Evolutionary conservation across 2,797 vertebrate genomes (phyloP), one percentile per base, ranked within the genome.

Genomic region (Hydrolagus colliei): DNA sequence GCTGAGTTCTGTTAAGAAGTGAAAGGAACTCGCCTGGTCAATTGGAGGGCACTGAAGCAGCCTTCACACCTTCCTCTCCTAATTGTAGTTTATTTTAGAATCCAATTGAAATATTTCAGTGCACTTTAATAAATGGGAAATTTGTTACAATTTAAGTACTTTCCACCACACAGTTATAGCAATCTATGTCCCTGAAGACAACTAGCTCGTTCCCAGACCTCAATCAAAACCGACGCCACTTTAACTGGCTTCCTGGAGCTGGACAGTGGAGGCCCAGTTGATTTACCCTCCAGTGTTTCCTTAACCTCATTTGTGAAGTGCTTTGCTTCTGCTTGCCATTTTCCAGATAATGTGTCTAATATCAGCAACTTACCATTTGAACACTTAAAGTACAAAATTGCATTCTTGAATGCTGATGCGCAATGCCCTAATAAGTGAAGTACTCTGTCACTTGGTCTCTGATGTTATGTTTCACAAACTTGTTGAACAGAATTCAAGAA

Each of bases 251-350:
- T 41, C 41, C 41, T 18, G 74, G 41, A 52, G 59, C 14, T 76
- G 35, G 32, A 76, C 41, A 75, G 35, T 9, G 8, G 13, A 11
- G 27, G n/a, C 11, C 61, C 22, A 82, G 79, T 27, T 68, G 63
- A 82, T 68, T 80, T 16, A 82, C 79, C 63, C 41, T 68, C 79
- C 68, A 68, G 68, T 82, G 18, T 82, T 63, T 10, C 65, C 9
- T 27, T 18, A 14, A 68, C 68, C 65, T 10, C 79, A 27, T 41
- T 35, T 27, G 32, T 62, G 79, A 20, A 20, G 79, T 67, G 10
- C 65, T 68, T 68, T 68, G 63, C 79, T 22, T 68, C 18, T 67
- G 63, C 27, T 82, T 82, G 63, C 9, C 63, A 82, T 18, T 32
- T 68, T 9, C 27, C 79, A 82, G 79, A 68, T 82, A 65, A 65